Conservation (phyloP, 2,797 vertebrate species). For the Delichon dasypus region DNA sequence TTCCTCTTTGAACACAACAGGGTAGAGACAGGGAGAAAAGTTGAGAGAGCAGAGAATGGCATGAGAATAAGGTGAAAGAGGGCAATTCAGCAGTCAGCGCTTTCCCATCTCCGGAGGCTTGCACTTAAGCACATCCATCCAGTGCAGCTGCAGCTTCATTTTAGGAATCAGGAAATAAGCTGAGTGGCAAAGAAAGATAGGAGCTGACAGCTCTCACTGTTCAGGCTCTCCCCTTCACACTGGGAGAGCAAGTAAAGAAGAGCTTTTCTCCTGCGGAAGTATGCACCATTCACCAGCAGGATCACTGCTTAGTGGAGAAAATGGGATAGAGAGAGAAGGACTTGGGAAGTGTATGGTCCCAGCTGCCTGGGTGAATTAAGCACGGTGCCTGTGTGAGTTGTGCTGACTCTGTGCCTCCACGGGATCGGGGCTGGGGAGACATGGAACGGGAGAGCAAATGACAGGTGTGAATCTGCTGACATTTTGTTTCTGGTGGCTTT, state of each 20-base stretch:
- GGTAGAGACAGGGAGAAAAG: not conserved
- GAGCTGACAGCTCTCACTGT: constrained; percentile 50
- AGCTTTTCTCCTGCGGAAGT: constrained; percentile 45
- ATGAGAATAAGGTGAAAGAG: constrained; percentile 44
- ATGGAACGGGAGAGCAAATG: not conserved
- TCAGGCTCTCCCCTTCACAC: constrained; percentile 19
- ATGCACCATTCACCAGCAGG: not conserved
- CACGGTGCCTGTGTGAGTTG: not conserved
- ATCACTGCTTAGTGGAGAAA: not conserved
- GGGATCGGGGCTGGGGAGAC: not conserved
- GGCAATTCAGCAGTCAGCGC: constrained; percentile 60
- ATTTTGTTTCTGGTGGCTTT: constrained; percentile 21
- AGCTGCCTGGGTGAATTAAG: constrained; percentile 23
- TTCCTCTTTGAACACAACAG: not conserved
- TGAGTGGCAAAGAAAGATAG: constrained; percentile 65
- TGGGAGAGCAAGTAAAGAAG: constrained; percentile 46
- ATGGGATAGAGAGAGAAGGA: not conserved
- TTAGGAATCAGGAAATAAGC: constrained; percentile 67
- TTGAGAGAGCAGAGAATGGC: not conserved
- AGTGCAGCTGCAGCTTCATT: constrained; percentile 66
- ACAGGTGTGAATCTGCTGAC: constrained; percentile 56
- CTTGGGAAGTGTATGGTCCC: not conserved
- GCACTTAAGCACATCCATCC: constrained; percentile 57
- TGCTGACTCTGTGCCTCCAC: not conserved
- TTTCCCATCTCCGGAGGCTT: constrained; percentile 59